A percentile compares a stretch with the other conserved stretches of the same genome.
Evolutionary conservation across 2,888 invertebrate species (phyloP).

Genomic region (Platycnemis pennipes): DNA sequence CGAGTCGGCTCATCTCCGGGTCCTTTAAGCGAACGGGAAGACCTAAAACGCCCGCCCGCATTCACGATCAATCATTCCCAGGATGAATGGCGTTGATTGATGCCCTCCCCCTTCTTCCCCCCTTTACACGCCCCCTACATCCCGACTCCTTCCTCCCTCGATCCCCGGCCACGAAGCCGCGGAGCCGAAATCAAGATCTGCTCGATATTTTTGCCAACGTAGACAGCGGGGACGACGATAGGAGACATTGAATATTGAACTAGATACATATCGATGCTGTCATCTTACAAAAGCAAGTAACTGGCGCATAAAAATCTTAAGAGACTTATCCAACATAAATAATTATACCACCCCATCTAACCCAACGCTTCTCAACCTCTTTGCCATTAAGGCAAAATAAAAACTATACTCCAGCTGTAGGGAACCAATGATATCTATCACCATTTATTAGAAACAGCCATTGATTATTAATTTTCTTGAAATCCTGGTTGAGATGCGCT

Average conservation of each 20-base stretch:
- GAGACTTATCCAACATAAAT: too few relatives aligned
- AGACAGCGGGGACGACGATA: not conserved
- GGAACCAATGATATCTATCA: too few relatives aligned
- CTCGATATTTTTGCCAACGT: not conserved
- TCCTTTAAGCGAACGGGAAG: not conserved
- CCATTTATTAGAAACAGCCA: too few relatives aligned
- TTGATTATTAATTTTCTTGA: too few relatives aligned
- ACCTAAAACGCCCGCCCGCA: not conserved
- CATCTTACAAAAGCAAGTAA: too few relatives aligned
- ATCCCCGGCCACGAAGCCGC: not conserved
- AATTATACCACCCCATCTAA: too few relatives aligned
- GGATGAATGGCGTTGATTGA: constrained; percentile 35
- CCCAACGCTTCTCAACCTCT: too few relatives aligned
- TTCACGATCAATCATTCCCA: constrained; percentile 21
- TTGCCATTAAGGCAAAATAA: too few relatives aligned
- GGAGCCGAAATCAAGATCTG: not conserved
- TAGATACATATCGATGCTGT: too few relatives aligned
- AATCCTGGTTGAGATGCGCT: too few relatives aligned
- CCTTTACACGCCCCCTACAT: not conserved
- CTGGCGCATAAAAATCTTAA: too few relatives aligned
- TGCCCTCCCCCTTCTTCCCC: not conserved
- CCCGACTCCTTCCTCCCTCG: not conserved
- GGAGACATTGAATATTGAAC: not conserved
- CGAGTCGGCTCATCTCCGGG: not conserved
- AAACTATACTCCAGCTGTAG: too few relatives aligned